Conservation (phyloP, 2,113 vertebrate genomes). For the Colistium nudipinnis region DNA sequence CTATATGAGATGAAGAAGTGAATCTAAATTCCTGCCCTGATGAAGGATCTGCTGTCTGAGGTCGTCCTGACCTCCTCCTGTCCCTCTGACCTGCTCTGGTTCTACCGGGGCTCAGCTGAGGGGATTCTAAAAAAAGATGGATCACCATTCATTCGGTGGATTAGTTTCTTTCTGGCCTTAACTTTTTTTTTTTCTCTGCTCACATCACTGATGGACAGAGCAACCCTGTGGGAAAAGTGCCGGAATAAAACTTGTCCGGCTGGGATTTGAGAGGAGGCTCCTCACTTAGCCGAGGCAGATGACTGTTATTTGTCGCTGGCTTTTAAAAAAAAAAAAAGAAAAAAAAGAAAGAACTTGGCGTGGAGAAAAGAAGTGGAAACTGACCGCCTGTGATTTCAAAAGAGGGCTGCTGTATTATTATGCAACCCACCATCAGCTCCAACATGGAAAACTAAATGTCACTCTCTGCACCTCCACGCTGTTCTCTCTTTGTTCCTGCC, state of each 20-base stretch:
- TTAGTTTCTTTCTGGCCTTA: too few species aligned
- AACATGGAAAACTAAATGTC: conserved; percentile 68
- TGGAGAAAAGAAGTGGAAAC: conserved; percentile 37
- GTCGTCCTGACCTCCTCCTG: conserved; percentile 12
- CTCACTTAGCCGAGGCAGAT: conserved; percentile 2
- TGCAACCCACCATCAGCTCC: conserved; percentile 67
- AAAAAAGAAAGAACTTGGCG: too few species aligned
- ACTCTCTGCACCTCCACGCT: conserved; percentile 63
- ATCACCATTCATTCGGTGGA: neutral
- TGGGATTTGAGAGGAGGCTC: too few species aligned
- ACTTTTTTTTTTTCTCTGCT: too few species aligned
- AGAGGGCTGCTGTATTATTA: conserved; percentile 65
- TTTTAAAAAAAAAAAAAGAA: too few species aligned
- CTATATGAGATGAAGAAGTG: conserved; percentile 18
- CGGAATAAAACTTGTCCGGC: too few species aligned
- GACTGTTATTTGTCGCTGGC: conserved; percentile 52
- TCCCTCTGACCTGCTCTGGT: neutral
- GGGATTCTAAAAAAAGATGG: too few species aligned
- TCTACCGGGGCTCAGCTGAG: too few species aligned
- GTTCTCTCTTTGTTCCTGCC: conserved; percentile 71
- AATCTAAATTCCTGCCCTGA: conserved; percentile 18
- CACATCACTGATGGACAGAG: too few species aligned
- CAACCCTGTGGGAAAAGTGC: too few species aligned
- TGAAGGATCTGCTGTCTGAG: conserved; percentile 8
- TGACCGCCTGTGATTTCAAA: conserved; percentile 70